phyloP scores from a whole-genome alignment of 2,113 vertebrate species.

The Sitta europaea region DNA sequence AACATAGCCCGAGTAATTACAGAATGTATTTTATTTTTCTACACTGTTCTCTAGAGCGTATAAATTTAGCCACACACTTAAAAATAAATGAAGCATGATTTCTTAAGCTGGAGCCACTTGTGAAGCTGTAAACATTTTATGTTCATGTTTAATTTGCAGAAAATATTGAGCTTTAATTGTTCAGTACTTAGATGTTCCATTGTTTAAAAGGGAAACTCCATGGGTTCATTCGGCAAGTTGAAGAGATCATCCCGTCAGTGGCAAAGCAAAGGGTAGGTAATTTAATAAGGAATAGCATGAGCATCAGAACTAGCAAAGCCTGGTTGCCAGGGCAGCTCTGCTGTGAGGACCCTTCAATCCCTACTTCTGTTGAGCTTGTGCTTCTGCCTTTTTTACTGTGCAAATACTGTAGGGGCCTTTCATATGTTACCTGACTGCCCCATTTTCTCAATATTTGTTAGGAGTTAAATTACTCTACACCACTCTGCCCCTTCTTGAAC shows the following conservation, averaged over 20 bases:
- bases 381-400: background rate
- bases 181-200: background rate
- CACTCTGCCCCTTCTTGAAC: background rate
- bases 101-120: background rate
- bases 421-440: background rate
- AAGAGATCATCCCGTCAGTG: background rate
- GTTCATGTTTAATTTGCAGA: background rate
- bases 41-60: background rate
- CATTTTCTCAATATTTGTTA: background rate
- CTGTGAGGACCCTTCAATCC: background rate
- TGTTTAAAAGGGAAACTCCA: background rate
- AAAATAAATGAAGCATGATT: slow-evolving; percentile 33
- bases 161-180: slow-evolving; percentile 44
- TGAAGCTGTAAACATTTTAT: slow-evolving; percentile 41
- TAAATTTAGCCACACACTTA: background rate
- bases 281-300: background rate
- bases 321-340: background rate
- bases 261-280: background rate
- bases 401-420: background rate
- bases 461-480: background rate
- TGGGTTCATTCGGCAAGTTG: background rate
- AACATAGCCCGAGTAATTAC: background rate
- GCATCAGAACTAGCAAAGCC: background rate
- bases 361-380: background rate
- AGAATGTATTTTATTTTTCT: background rate